phyloP scores from a whole-genome alignment of 1,140 invertebrate genomes.

The Lordiphosa collinella region DNA sequence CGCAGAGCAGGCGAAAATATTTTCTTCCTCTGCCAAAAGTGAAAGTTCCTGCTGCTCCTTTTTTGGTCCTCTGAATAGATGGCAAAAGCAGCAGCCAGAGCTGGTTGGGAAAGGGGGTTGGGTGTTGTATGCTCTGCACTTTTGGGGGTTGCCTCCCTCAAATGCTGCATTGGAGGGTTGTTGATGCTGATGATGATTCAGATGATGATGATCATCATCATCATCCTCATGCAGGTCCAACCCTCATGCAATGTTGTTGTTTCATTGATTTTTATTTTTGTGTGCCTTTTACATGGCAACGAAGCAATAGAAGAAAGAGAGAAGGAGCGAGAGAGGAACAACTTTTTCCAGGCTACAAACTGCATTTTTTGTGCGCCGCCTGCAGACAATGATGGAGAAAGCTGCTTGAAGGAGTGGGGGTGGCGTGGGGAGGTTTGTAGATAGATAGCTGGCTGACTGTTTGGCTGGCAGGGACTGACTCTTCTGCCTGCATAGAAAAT shows the following conservation, averaged over 20 bases:
- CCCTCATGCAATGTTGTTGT: slow-evolving; percentile 55
- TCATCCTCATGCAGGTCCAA: slow-evolving; percentile 50
- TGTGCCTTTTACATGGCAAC: slow-evolving; percentile 19
- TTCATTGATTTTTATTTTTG: slow-evolving; percentile 55
- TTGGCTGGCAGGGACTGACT: slow-evolving; percentile 4
- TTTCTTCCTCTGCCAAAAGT: slow-evolving; percentile 54
- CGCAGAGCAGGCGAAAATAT: slow-evolving; percentile 16
- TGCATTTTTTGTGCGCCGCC: slow-evolving; percentile 71
- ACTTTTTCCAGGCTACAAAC: slow-evolving; percentile 64
- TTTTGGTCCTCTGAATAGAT: slow-evolving; percentile 27
- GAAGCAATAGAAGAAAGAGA: slow-evolving; percentile 5
- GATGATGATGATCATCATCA: slow-evolving; percentile 27
- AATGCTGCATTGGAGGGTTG: slow-evolving; percentile 49
- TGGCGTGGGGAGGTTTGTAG: background rate
- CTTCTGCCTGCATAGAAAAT: slow-evolving; percentile 69
- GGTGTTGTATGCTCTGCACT: slow-evolving; percentile 43
- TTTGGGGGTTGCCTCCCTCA: slow-evolving; percentile 37
- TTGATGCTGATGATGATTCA: slow-evolving; percentile 44
- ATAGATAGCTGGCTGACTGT: slow-evolving; percentile 4
- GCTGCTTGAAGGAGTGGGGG: background rate
- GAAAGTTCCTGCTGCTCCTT: slow-evolving; percentile 67
- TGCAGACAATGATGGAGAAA: slow-evolving; percentile 52
- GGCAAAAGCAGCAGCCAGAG: background rate
- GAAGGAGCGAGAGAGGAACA: slow-evolving; percentile 7
- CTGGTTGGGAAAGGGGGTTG: slow-evolving; percentile 5